phyloP scores from a whole-genome alignment of 2,888 invertebrate genomes.

The Cephalotes varians region DNA sequence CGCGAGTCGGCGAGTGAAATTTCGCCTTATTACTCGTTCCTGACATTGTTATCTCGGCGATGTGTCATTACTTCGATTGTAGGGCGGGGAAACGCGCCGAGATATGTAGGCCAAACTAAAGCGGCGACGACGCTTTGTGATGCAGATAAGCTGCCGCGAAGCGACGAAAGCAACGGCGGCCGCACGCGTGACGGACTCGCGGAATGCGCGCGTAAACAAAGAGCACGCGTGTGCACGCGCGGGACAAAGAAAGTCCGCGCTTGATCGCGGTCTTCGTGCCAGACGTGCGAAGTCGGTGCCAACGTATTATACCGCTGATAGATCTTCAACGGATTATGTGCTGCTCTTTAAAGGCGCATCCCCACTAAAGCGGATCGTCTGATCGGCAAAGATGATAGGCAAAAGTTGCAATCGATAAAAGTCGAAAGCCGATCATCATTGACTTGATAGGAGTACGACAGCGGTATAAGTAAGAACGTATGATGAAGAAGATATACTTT shows the following conservation, averaged over 20 bases:
- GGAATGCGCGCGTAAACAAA: constrained; percentile 76
- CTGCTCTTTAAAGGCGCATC: too few relatives aligned
- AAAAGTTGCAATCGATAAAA: too few relatives aligned
- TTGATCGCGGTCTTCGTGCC: constrained; percentile 33
- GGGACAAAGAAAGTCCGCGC: constrained; percentile 70
- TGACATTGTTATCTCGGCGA: constrained; percentile 40
- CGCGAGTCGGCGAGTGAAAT: neutral
- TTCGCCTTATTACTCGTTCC: neutral
- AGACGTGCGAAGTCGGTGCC: constrained; percentile 36
- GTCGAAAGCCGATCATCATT: too few relatives aligned
- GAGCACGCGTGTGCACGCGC: constrained; percentile 60
- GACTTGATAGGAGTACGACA: too few relatives aligned
- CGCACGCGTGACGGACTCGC: constrained; percentile 25
- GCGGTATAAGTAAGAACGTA: too few relatives aligned
- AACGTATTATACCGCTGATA: neutral
- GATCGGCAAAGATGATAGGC: too few relatives aligned
- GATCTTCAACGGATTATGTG: neutral
- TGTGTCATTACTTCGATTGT: constrained; percentile 63
- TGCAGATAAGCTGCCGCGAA: constrained; percentile 71
- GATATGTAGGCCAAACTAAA: constrained; percentile 77
- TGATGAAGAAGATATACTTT: too few relatives aligned
- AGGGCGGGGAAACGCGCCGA: constrained; percentile 66
- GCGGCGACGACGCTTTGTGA: constrained; percentile 74
- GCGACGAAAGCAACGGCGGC: constrained; percentile 56
- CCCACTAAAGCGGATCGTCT: too few relatives aligned